Base-by-base conservation (phyloP, 1,140 invertebrate genomes). In the Marisa cornuarietis region DNA sequence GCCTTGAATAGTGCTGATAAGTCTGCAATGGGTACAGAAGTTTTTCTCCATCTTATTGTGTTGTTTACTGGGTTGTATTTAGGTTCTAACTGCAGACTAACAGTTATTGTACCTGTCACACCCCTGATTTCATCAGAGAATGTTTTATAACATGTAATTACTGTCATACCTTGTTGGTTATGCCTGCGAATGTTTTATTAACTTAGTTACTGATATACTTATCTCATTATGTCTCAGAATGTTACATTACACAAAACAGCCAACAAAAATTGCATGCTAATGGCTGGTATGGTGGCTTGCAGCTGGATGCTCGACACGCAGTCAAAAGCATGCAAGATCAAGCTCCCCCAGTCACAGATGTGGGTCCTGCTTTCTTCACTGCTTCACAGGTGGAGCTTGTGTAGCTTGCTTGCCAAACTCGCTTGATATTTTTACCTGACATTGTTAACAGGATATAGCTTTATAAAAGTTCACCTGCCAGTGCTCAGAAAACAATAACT, bases 291-390 rank as follows among this genome's bases (percentile, higher is more conserved):
- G 69, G 71, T 79, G 78, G 61, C 78, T 79, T 74, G 58, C 73
- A 84, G 83, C 79, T 85, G 78, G 85, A 88, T 79, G 86, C 84
- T n/a, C 74, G 86, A 58, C 76, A 80, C 61, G 86, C 87, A 24
- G 79, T 90, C 24, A 85, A 83, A 78, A 85, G 84, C 69, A 88
- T 89, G 86, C 83, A 86, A 24, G 89, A 90, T 81, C 83, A 84
- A 26, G 76, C 79, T 26, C 85, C 87, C n/a, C 82, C 79, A n/a
- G 85, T 90, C 22, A 89, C 88, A 71, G 88, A 90, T 77, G 83
- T 90, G 42, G 88, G 88, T 31, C 90, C 90, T 14, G 86, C 87
- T 51, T 80, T 90, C 76, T 90, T 89, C 69, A 85, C 88, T 42
- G 68, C 84, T 9, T 83, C 84, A 66, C 81, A 88, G 87, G 49